Evolutionary conservation across 2,113 vertebrate genomes (phyloP), one percentile per base, ranked within the genome.

Genomic region (Lonchura striata): DNA sequence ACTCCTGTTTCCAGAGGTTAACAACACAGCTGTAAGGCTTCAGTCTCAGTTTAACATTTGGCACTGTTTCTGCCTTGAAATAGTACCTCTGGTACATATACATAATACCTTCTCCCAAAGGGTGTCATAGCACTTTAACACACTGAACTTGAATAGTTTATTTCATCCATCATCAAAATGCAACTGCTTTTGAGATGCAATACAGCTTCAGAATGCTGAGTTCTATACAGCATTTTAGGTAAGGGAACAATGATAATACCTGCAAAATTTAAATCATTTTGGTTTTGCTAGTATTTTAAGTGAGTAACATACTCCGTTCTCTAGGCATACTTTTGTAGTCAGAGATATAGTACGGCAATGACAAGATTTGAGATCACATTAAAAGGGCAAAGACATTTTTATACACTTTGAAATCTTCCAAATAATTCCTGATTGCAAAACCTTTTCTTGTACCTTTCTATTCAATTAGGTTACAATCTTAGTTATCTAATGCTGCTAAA

Each of bases 41-140:
- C 92, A 92, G 60, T 71, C 85, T 96, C 93, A 75, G 94, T 93
- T 95, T 88, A 94, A 86, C 60, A 60, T 88, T 93, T 97, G 94
- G 82, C 92, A 90, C 76, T 81, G 49, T 47, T 90, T 39, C 44
- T 88, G 64, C 60, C 54, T 86, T 88, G 87, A 96, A 94, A 93
- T 68, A 86, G 75, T 81, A 90, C 75, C 68, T 86, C 88, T 94
- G 80, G 35, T 83, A 41, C 59, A 25, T 21, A 49, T 44, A n/a
- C 82, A 60, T 33, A 81, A 92, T 91, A 53, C 23, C 28, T 93
- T 80, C 37, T 92, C 90, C 71, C 88, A 83, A 9, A 88, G 76
- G 76, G 13, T 92, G 76, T 88, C 0, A 0, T 50, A 78, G 76
- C 44, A 75, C 56, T 95, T 93, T 60, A 94, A n/a, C 64, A 82